A percentile compares a stretch with the other conserved stretches of the same genome.
These are phyloP conservation scores for Microplitis mediator DNA, from an alignment of 1,140 invertebrate species.

Conservation along the genomic window DNA sequence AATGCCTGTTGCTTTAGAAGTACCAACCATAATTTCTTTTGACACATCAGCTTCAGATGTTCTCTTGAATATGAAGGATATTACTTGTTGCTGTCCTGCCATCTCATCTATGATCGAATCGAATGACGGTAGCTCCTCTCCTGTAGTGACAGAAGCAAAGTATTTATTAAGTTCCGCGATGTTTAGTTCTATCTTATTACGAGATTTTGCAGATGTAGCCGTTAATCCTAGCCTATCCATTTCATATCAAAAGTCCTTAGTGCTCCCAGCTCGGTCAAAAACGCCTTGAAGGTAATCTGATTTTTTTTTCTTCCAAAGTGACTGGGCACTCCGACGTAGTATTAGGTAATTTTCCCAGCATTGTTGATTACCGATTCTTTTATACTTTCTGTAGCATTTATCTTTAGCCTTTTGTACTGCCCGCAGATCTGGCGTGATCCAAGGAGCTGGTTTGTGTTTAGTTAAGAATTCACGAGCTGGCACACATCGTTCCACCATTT, in stretches of 20 bases:
- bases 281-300: neutral
- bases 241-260: neutral
- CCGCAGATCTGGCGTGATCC: neutral
- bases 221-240: neutral
- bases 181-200: neutral
- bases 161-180: neutral
- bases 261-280: neutral
- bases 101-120: too few species aligned
- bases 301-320: neutral
- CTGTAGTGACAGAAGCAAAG: neutral
- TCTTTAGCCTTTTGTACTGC: neutral
- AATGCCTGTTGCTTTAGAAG: neutral
- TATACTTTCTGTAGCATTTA: neutral
- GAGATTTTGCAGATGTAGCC: neutral
- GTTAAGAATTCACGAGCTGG: neutral
- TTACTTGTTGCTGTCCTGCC: neutral
- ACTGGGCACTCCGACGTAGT: neutral
- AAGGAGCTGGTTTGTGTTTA: neutral
- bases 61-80: neutral
- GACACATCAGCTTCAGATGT: neutral
- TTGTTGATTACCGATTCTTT: neutral
- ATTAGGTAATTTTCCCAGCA: neutral
- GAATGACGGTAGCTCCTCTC: neutral
- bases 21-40: neutral
- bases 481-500: neutral